phyloP scores from a whole-genome alignment of 2,113 vertebrate genomes.

The Meriones unguiculatus region DNA sequence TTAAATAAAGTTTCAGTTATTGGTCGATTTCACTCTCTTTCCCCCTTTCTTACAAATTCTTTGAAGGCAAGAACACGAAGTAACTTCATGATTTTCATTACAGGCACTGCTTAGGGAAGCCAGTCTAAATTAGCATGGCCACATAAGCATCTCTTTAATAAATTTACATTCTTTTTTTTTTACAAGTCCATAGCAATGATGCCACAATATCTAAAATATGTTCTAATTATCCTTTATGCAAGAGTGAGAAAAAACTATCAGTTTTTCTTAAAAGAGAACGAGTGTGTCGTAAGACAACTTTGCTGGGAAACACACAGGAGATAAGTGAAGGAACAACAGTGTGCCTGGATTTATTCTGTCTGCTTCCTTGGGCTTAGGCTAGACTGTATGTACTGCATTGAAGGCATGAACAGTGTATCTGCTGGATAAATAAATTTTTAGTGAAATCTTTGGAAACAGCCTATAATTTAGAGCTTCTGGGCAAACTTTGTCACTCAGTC shows the following conservation, averaged over 20 bases:
- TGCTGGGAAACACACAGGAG: background rate
- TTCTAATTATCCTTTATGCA: background rate
- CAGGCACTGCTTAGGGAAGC: background rate
- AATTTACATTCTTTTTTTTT: background rate
- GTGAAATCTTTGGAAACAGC: background rate
- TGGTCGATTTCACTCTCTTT: background rate
- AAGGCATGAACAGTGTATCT: background rate
- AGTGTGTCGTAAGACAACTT: background rate
- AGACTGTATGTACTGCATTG: background rate
- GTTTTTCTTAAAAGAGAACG: background rate
- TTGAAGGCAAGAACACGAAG: background rate
- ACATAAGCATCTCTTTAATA: background rate
- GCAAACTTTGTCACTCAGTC: background rate
- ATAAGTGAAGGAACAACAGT: background rate
- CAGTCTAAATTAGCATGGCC: background rate
- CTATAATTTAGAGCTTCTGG: conserved; percentile 19
- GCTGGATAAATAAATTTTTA: background rate
- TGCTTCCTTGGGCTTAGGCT: background rate
- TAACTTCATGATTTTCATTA: background rate
- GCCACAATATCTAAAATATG: background rate
- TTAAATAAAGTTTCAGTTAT: background rate
- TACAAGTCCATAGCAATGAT: background rate
- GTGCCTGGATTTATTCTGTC: background rate
- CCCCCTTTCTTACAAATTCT: background rate
- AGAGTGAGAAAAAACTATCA: background rate